phyloP scores from a whole-genome alignment of 2,113 vertebrate genomes.

The Hippocampus mohnikei region DNA sequence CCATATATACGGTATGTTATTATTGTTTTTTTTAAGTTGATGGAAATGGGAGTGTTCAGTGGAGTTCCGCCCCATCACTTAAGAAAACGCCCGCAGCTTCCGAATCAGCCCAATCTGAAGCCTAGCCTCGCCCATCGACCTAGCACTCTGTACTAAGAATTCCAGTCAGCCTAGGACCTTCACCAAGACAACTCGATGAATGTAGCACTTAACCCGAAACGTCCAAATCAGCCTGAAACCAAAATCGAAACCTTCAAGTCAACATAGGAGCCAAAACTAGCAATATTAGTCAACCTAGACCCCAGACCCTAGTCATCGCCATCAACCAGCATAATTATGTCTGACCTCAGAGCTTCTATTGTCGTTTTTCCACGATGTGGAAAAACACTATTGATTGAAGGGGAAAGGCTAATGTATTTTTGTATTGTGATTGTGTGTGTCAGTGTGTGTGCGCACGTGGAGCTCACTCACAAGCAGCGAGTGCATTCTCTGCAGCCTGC shows the following conservation, averaged over 20 bases:
- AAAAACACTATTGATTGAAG: constrained; percentile 1
- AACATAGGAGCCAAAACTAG: not conserved
- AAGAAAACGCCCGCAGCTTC: too few species aligned
- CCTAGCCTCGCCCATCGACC: too few species aligned
- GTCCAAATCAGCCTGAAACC: not conserved
- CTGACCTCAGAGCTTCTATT: not conserved
- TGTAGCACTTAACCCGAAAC: not conserved
- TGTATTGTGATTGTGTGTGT: not conserved
- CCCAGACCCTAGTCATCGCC: not conserved
- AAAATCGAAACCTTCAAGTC: not conserved
- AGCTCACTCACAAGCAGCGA: not conserved
- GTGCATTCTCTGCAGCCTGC: constrained; percentile 41
- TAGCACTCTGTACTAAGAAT: not conserved
- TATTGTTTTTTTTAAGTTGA: too few species aligned
- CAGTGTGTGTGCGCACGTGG: not conserved
- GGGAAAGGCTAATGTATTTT: not conserved
- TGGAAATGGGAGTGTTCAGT: too few species aligned
- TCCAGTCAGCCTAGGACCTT: not conserved
- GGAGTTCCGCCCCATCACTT: too few species aligned
- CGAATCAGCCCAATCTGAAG: too few species aligned
- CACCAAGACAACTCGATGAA: not conserved
- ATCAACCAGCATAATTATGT: not conserved
- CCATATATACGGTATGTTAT: too few species aligned
- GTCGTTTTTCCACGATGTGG: not conserved
- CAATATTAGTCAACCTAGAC: not conserved